Conservation (phyloP, 1,140 invertebrate genomes). For the Holotrichia oblita region DNA sequence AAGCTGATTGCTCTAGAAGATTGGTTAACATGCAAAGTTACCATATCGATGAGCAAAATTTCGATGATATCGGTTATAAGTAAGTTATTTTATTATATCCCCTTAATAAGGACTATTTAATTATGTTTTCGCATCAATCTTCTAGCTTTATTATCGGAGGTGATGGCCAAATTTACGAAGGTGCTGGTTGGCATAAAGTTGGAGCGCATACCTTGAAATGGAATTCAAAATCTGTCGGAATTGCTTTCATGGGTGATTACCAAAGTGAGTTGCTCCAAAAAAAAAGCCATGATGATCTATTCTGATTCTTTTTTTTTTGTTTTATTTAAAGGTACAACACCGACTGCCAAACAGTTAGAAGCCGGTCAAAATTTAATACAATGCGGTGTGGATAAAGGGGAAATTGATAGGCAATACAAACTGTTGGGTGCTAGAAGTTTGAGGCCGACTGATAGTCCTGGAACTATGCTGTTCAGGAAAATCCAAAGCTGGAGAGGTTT, state of each 20-base stretch:
- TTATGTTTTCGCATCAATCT: not conserved
- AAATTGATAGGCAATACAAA: slow-evolving; percentile 67
- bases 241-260: slow-evolving; percentile 68
- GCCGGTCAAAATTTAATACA: slow-evolving; percentile 68
- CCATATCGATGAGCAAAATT: slow-evolving; percentile 67
- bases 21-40: slow-evolving; percentile 67
- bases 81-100: slow-evolving; percentile 61
- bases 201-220: slow-evolving; percentile 75
- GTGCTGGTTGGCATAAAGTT: slow-evolving; percentile 75
- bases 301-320: not conserved
- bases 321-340: slow-evolving; percentile 66
- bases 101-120: too few species aligned
- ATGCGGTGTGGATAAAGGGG: slow-evolving; percentile 69
- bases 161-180: slow-evolving; percentile 81
- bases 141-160: slow-evolving; percentile 79
- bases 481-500: slow-evolving; percentile 59
- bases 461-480: slow-evolving; percentile 66
- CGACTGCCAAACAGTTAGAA: slow-evolving; percentile 64
- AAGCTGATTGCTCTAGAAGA: slow-evolving; percentile 62
- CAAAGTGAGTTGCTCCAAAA: slow-evolving; percentile 45
- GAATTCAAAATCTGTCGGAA: slow-evolving; percentile 68
- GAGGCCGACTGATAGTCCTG: slow-evolving; percentile 69
- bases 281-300: too few species aligned
- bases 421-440: slow-evolving; percentile 72
- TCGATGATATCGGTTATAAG: slow-evolving; percentile 72